Evolutionary conservation across 1,140 invertebrate species (phyloP).

Genomic region (Pissodes strobi): DNA sequence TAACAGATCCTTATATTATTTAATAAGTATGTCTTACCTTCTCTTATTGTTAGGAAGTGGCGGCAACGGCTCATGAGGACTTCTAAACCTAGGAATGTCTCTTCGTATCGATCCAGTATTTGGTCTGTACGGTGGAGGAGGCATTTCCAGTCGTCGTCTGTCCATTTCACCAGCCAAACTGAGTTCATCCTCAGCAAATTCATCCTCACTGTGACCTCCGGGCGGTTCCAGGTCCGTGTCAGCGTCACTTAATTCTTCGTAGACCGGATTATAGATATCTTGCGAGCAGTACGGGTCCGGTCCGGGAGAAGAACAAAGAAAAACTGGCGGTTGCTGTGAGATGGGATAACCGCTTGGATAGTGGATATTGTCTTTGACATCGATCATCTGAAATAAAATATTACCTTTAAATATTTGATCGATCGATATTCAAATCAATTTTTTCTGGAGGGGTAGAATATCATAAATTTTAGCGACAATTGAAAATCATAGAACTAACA

Average conservation of each 20-base stretch:
- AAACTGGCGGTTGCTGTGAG: slow-evolving; percentile 62
- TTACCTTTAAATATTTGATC: no score
- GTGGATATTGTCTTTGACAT: slow-evolving; percentile 64
- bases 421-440: no score
- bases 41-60: slow-evolving; percentile 56
- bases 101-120: slow-evolving; percentile 43
- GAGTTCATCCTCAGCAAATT: slow-evolving; percentile 71
- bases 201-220: slow-evolving; percentile 66
- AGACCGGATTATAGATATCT: slow-evolving; percentile 71
- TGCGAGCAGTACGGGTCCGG: slow-evolving; percentile 70
- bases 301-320: slow-evolving; percentile 71
- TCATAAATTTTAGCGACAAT: no score
- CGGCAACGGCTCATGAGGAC: slow-evolving; percentile 51
- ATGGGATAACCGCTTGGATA: slow-evolving; percentile 62
- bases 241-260: slow-evolving; percentile 71
- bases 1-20: no score
- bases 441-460: no score
- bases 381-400: slow-evolving; percentile 65
- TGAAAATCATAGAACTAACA: no score
- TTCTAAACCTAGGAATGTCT: slow-evolving; percentile 48
- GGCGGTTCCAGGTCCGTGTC: slow-evolving; percentile 61
- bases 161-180: slow-evolving; percentile 61
- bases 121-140: slow-evolving; percentile 55
- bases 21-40: no score
- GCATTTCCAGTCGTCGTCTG: slow-evolving; percentile 55